Base-by-base conservation (phyloP, 2,797 vertebrate genomes). In the Acropternis orthonyx region DNA sequence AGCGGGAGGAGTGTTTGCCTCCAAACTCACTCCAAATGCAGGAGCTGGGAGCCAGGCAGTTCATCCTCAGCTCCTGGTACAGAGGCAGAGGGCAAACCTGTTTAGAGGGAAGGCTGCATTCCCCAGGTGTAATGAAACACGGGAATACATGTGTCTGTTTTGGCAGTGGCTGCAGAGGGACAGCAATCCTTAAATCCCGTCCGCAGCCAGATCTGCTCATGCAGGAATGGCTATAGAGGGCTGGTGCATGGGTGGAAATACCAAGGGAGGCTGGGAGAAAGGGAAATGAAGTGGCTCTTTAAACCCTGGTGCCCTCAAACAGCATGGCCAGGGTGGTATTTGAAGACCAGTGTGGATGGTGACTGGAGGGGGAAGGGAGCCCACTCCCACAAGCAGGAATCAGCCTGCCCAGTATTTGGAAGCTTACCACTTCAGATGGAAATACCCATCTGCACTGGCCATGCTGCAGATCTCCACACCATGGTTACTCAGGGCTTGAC, bases 71-170 rank as follows among this genome's bases (percentile, higher is more conserved):
- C 65, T 68, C 72, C 65, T 44, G 41, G n/a, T 34, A 62, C 55
- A 82, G 61, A 56, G 17, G 41, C 41, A 71, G 65, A 34, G 46
- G 36, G 61, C 6, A 12, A 87, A 56, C 0, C 5, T 46, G 32
- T 59, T 92, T 13, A 85, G 36, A 28, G 27, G 49, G 27, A 73
- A 56, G n/a, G 11, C 36, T 71, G 30, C 41, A 3, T 18, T 59
- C 8, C 30, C 30, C 18, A 28, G 0, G 0, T n/a, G 12, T 8
- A 22, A 36, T 5, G 46, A 39, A 58, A 34, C 0, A 6, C 1
- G 12, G 7, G 17, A 27, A 14, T 5, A n/a, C 17, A 8, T 0
- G 1, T 12, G 9, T 18, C 49, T 59, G 49, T 65, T 87, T 51
- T 59, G 65, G 41, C 27, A 84, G 56, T 0, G 1, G 82, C 55